Base-by-base conservation (phyloP, 35 echinoderm and acorn worm species). In the Holothuria glaberrima region DNA sequence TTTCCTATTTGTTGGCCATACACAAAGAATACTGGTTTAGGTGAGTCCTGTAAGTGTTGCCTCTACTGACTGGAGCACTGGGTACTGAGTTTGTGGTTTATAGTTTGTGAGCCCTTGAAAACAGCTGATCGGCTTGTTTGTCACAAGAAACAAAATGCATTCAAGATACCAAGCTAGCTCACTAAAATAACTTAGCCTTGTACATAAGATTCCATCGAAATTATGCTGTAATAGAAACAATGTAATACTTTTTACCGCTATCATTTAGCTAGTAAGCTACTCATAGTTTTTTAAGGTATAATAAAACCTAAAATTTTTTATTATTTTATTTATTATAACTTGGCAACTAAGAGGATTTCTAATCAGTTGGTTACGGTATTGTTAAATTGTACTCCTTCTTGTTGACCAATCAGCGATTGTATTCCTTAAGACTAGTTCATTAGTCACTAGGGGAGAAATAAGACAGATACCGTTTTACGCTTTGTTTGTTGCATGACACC, bases 61-160 rank as follows among this genome's bases (percentile, higher is more conserved):
- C 50, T 14, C 5, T 54, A 17, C 50, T 14, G 16, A 54, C 50
- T 54, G 12, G 12, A 54, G 10, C 9, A 54, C 50, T 54, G 5
- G 50, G 3, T 54, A 9, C 1, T 12, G 10, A 14, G 13, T 54
- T 54, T 9, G 50, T 14, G 50, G 5, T 54, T 1, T 54, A 54
- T 5, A 12, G 36, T 4, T 41, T 4, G 36, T 41, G 17, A 34
- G 28, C 14, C 12, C 19, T 21, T 41, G 21, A 21, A 75, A 75
- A 75, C 71, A 75, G 71, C 71, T 75, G 71, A 75, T 75, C 19
- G 28, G 33, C 71, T 75, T 75, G 71, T 75, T 75, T 75, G 71
- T 75, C 44, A 32, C 0, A n/a, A 18, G 41, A 75, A 32, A 32
- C 33, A 17, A n/a, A 29, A 21, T 21, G 21, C 9, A 9, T 29